Base-by-base conservation (phyloP, 2,888 invertebrate species). In the Automeris io region DNA sequence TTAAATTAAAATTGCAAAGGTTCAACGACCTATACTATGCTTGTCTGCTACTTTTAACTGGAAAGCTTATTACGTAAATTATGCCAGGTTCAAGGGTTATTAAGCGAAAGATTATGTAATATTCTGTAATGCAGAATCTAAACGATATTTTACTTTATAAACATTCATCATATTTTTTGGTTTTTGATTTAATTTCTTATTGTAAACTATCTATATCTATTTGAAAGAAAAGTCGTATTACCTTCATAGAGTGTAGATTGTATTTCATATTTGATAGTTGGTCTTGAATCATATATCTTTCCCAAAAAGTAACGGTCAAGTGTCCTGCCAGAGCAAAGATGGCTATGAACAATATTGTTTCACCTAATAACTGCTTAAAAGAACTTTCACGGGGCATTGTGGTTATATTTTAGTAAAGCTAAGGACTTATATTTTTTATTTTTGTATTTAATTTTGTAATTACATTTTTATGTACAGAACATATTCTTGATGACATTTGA, bases 251-350 rank as follows among this genome's bases (percentile, higher is more conserved):
- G 34, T 67, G 40, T 22, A 85, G 50, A 29, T 66, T 76, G 8
- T 47, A 50, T 46, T 77, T 82, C 61, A 83, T 68, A 16, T 46
- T 51, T 5, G 42, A 42, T 16, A 83, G 42, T 43, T 82, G 74
- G 1, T 47, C 53, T 40, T 72, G 64, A 35, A 82, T 57, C 2
- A 68, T 47, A 31, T 68, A 67, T 35, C 64, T 57, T 42, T 82
- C 81, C 79, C 76, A 82, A 40, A 76, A 62, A 35, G 70, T 72
- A 1, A 70, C 55, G 1, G 60, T 52, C 4, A 79, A 35, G 45
- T 82, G 78, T 5, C 77, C 74, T 0, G 72, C 44, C 2, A 81
- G 40, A 1, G 61, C 59, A 7, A 74, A 49, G 22, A 73, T 41
- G 5, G 68, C 57, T 18, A 82, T 47, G 18, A 75, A 63, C 12